A percentile compares a stretch with the other conserved stretches of the same genome.
Evolutionary conservation across 92 coral and sea anemone species (phyloP).

Genomic region (Palythoa grandiflora): DNA sequence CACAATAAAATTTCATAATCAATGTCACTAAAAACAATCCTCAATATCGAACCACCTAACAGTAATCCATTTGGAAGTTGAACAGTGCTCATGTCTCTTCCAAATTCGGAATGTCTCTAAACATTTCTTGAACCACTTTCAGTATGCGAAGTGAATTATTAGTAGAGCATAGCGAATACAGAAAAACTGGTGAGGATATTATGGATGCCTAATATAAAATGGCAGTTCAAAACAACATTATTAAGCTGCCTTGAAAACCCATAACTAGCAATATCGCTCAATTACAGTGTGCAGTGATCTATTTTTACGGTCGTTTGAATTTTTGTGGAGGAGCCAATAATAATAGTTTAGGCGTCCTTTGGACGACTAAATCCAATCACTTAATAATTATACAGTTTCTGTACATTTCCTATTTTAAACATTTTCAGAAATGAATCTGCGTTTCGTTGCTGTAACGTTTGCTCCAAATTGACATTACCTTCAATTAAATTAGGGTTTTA

Average conservation of each 20-base stretch:
- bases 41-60: too few relatives aligned
- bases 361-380: too few relatives aligned
- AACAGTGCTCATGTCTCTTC: slow-evolving; percentile 26
- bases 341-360: too few relatives aligned
- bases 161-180: neutral
- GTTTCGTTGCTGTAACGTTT: too few relatives aligned
- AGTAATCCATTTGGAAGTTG: neutral
- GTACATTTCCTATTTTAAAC: too few relatives aligned
- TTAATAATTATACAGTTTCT: too few relatives aligned
- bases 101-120: slow-evolving; percentile 65
- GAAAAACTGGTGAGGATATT: slow-evolving; percentile 18
- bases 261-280: slow-evolving; percentile 53
- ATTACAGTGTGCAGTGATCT: neutral
- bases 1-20: neutral
- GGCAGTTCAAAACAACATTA: slow-evolving; percentile 42
- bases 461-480: too few relatives aligned
- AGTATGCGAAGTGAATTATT: slow-evolving; percentile 37
- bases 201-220: slow-evolving; percentile 53
- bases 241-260: slow-evolving; percentile 60
- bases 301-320: too few relatives aligned
- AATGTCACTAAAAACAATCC: too few relatives aligned
- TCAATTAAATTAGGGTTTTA: too few relatives aligned
- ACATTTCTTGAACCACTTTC: slow-evolving; percentile 72
- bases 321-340: too few relatives aligned
- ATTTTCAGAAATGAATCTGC: too few relatives aligned